Base-by-base conservation (phyloP, 2,888 invertebrate species). In the Caenorhabditis panamensis region DNA sequence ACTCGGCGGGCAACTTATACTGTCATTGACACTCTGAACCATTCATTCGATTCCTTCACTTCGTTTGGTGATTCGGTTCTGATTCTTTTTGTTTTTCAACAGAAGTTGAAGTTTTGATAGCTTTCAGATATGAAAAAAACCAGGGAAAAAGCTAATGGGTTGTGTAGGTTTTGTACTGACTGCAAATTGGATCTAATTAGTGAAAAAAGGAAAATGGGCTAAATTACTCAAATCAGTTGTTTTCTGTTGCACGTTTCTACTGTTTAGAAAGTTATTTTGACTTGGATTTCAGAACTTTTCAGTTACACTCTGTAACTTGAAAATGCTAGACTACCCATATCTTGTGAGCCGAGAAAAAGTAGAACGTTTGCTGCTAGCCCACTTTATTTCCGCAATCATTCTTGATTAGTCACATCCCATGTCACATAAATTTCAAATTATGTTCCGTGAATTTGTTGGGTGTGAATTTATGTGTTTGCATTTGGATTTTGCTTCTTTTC, bases 1-100 rank as follows among this genome's bases (percentile, higher is more conserved):
- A 78, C 64, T 64, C 61, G 51, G 41, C 28, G 54, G 28, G 47
- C 31, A 76, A 76, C 68, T 68, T 76, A 76, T 76, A 76, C 63
- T 76, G 76, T 76, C 76, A 76, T 63, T 68, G 76, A 76, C 76
- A 68, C 76, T 68, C 54, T 44, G 22, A 64, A 64, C 63, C 4
- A 51, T 28, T 62, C 44, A 56, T 59, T 41, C 44, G 47, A 56
- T 44, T 56, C 37, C 58, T 22, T 36, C 4, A 41, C 28, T n/a
- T 36, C 53, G 54, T 47, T 49, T 18, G 47, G 8, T n/a, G 5
- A 13, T 6, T 41, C 11, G 13, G 5, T 11, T 44, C 24, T 28
- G n/a, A n/a, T 20, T 63, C 44, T 18, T 20, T 51, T 13, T 18
- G 11, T 31, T 31, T 47, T 8, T 11, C 51, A 31, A n/a, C n/a